phyloP scores from a whole-genome alignment of 1,140 invertebrate genomes.

The Heliconius eleuchia region DNA sequence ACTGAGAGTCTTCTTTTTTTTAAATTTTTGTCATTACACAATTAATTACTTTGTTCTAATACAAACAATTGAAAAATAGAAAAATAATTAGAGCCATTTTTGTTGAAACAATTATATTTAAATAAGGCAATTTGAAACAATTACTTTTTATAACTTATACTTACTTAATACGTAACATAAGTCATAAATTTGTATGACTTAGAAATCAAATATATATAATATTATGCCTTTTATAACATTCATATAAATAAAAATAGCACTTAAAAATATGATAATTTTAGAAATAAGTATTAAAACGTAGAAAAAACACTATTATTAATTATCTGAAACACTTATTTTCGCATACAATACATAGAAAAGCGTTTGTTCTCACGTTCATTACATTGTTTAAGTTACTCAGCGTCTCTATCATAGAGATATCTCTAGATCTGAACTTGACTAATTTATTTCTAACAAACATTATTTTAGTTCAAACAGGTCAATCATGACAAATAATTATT shows the following conservation, averaged over 20 bases:
- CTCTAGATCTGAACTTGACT: not conserved
- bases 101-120: not conserved
- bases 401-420: not conserved
- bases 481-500: not conserved
- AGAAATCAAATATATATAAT: not conserved
- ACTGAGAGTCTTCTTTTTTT: no score
- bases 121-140: not conserved
- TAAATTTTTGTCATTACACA: not conserved
- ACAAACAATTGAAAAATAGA: not conserved
- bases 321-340: not conserved
- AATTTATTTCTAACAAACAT: not conserved
- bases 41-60: not conserved
- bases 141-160: not conserved
- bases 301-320: not conserved
- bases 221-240: not conserved
- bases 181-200: not conserved
- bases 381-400: conserved; percentile 3
- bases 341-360: conserved; percentile 16
- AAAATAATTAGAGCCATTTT: not conserved
- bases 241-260: not conserved
- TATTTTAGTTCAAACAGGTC: not conserved
- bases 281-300: not conserved
- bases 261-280: not conserved
- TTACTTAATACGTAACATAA: not conserved
- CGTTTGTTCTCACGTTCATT: conserved; percentile 44